Conservation (phyloP, 2,888 invertebrate species). For the Andrena marginata region DNA sequence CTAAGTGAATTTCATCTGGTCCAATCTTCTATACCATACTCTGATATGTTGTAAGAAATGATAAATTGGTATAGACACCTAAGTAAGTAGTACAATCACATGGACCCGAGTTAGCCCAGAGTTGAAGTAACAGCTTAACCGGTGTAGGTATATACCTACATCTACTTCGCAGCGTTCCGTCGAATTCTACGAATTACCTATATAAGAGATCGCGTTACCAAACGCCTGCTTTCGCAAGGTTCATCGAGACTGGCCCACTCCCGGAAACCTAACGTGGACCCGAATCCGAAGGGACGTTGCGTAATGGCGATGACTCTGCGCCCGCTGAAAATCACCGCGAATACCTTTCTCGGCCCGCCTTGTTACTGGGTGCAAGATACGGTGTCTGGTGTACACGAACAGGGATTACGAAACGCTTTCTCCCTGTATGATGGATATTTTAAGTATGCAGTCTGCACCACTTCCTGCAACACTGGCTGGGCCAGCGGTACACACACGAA, state of each 20-base stretch:
- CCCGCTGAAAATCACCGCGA: constrained; percentile 9
- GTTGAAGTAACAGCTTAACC: too few species aligned
- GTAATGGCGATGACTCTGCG: constrained; percentile 32
- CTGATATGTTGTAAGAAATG: too few species aligned
- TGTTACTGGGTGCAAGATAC: constrained; percentile 29
- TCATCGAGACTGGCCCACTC: not conserved
- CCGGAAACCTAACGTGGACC: constrained; percentile 16
- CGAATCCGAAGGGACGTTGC: constrained; percentile 20
- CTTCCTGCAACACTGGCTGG: constrained; percentile 74
- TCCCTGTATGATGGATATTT: constrained; percentile 80
- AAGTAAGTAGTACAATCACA: too few species aligned
- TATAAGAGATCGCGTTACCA: not conserved
- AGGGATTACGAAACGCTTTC: constrained; percentile 82
- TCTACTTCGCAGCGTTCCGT: not conserved
- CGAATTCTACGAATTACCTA: not conserved
- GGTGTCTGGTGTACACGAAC: constrained; percentile 20
- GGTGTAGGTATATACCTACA: too few species aligned
- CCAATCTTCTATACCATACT: too few species aligned
- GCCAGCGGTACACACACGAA: constrained; percentile 27
- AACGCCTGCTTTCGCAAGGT: constrained; percentile 28
- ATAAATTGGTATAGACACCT: too few species aligned
- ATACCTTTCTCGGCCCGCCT: constrained; percentile 20
- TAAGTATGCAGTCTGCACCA: constrained; percentile 74
- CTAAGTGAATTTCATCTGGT: too few species aligned
- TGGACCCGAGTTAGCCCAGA: too few species aligned